Conservation (phyloP, 1,140 invertebrate species). For the Calliopsis andreniformis region DNA sequence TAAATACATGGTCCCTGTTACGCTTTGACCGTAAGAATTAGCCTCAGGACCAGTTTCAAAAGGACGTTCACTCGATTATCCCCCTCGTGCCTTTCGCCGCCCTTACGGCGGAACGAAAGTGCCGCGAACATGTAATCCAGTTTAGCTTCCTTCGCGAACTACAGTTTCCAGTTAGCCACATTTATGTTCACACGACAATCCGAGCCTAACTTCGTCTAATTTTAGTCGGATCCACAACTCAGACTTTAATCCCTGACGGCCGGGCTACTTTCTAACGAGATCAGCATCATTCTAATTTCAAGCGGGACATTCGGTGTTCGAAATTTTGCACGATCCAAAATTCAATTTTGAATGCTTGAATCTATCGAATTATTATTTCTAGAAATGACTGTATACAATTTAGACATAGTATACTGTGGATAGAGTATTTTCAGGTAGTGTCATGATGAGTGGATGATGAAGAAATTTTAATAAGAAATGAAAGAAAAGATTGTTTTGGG, state of each 20-base stretch:
- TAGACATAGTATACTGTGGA: too few species aligned
- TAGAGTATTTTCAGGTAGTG: too few species aligned
- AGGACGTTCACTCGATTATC: slow-evolving; percentile 32
- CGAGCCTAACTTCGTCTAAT: slow-evolving; percentile 21
- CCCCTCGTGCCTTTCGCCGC: not conserved
- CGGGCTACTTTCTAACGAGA: slow-evolving; percentile 21
- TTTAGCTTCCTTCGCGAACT: slow-evolving; percentile 38
- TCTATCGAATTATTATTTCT: too few species aligned
- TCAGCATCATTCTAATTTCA: slow-evolving; percentile 17
- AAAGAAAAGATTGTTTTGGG: too few species aligned
- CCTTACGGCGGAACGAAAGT: slow-evolving; percentile 17
- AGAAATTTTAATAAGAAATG: too few species aligned
- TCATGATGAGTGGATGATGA: too few species aligned
- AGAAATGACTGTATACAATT: too few species aligned
- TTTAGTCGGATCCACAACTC: slow-evolving; percentile 21
- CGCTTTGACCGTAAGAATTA: not conserved
- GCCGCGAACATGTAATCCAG: slow-evolving; percentile 30
- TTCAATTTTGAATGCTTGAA: too few species aligned
- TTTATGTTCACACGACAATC: not conserved
- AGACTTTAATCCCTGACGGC: slow-evolving; percentile 15
- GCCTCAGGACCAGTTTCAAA: slow-evolving; percentile 16
- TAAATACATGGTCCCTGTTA: not conserved
- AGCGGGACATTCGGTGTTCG: not conserved
- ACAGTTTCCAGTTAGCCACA: slow-evolving; percentile 9
- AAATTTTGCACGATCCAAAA: too few species aligned